Evolutionary conservation across 2,113 vertebrate genomes (phyloP).

Genomic region (Centropus bengalensis): DNA sequence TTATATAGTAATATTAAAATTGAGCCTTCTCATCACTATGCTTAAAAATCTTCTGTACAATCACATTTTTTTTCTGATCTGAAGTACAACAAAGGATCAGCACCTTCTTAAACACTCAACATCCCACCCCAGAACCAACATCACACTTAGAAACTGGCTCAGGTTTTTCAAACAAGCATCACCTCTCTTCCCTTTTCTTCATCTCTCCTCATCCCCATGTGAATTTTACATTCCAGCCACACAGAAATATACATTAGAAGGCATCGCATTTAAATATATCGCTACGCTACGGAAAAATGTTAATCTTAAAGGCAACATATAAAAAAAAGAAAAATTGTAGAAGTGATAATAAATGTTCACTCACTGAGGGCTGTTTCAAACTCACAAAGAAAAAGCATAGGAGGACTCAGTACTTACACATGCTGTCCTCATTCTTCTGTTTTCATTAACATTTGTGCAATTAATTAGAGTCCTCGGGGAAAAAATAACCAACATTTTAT

Average conservation of each 20-base stretch:
- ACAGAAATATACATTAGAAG: not conserved
- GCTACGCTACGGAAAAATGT: not conserved
- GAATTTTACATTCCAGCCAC: not conserved
- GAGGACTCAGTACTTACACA: not conserved
- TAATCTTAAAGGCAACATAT: not conserved
- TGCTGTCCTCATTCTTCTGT: not conserved
- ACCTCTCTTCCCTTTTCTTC: not conserved
- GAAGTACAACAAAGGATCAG: not conserved
- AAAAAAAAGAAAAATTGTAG: not conserved
- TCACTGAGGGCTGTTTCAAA: not conserved
- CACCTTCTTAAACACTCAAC: not conserved
- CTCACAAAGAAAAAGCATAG: not conserved
- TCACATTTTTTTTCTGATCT: not conserved
- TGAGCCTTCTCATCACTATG: not conserved
- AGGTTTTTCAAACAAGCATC: not conserved
- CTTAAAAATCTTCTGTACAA: not conserved
- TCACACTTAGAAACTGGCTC: not conserved
- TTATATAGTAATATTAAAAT: not conserved
- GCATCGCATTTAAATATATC: not conserved
- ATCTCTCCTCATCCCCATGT: not conserved
- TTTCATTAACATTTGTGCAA: constrained; percentile 41
- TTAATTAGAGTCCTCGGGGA: constrained; percentile 44
- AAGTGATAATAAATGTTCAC: constrained; percentile 1
- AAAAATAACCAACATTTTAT: constrained; percentile 33
- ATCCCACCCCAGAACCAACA: not conserved